These are phyloP conservation scores for Rosalia funebris DNA, from an alignment of 2,888 invertebrate genomes.

Conservation along the genomic window DNA sequence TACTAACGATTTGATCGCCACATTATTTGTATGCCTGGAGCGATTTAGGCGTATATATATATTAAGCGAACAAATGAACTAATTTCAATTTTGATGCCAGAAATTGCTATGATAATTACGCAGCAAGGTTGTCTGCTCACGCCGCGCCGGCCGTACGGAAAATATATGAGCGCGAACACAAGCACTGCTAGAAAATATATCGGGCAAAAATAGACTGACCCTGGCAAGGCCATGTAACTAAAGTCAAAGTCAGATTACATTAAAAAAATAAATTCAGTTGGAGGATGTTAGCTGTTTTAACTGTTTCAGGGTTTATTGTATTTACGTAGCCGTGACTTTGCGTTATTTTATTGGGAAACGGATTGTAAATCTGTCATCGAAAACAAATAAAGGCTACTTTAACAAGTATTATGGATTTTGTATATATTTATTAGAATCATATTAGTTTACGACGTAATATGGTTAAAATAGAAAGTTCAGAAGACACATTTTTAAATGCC, in stretches of 20 bases:
- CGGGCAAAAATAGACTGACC: conserved; percentile 25
- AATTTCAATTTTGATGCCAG: conserved; percentile 7
- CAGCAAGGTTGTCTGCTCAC: conserved; percentile 21
- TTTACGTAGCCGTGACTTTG: conserved; percentile 16
- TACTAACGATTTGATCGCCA: no score
- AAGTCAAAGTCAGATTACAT: conserved; percentile 26
- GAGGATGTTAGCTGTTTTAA: conserved; percentile 18
- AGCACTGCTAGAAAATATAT: conserved; percentile 16
- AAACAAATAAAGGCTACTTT: conserved; percentile 11
- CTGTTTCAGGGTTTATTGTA: conserved; percentile 22
- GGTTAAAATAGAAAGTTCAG: not conserved
- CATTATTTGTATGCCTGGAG: no score
- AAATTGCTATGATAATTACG: conserved; percentile 2
- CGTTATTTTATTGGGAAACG: conserved; percentile 14
- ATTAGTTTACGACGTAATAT: conserved; percentile 2
- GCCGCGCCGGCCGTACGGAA: not conserved
- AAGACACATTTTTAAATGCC: not conserved
- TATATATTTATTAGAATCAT: conserved; percentile 9
- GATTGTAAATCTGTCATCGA: conserved; percentile 22
- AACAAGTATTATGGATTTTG: conserved; percentile 12
- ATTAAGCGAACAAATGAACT: not conserved
- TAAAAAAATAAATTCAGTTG: conserved; percentile 25
- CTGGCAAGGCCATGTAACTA: conserved; percentile 25
- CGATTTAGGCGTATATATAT: no score
- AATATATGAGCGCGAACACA: conserved; percentile 14